phyloP scores from a whole-genome alignment of 1,140 invertebrate genomes.

The Antheraea mylitta region DNA sequence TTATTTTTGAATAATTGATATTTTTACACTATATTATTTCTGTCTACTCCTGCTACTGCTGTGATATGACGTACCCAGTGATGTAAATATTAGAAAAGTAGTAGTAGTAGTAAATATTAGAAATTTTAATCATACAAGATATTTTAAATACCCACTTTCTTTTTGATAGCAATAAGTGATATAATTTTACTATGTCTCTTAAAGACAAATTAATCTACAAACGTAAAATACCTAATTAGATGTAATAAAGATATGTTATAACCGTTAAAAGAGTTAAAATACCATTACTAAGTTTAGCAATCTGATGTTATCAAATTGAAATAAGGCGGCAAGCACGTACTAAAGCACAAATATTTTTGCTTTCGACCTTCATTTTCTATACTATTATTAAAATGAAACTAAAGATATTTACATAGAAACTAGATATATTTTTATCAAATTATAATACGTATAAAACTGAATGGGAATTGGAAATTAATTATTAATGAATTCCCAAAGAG shows the following conservation, averaged over 20 bases:
- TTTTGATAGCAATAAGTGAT: no score
- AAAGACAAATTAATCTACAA: background rate
- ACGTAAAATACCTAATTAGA: background rate
- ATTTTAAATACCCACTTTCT: no score
- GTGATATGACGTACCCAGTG: no score
- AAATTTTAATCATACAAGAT: no score
- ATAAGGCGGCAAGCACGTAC: background rate
- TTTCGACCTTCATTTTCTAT: background rate
- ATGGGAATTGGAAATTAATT: background rate
- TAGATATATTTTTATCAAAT: background rate
- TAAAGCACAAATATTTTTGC: background rate
- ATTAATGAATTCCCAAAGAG: conserved; percentile 24
- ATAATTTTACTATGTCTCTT: no score
- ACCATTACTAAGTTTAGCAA: background rate
- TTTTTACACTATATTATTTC: no score
- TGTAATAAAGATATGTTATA: background rate
- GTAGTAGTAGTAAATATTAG: no score
- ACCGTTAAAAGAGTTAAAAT: background rate
- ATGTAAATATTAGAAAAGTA: no score
- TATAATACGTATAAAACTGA: background rate
- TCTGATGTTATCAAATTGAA: background rate
- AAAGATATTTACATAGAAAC: background rate
- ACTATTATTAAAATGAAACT: background rate
- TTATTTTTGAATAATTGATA: no score
- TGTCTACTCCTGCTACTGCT: no score